Evolutionary conservation across 2,888 invertebrate genomes (phyloP).

Genomic region (Barypeithes pellucidus): DNA sequence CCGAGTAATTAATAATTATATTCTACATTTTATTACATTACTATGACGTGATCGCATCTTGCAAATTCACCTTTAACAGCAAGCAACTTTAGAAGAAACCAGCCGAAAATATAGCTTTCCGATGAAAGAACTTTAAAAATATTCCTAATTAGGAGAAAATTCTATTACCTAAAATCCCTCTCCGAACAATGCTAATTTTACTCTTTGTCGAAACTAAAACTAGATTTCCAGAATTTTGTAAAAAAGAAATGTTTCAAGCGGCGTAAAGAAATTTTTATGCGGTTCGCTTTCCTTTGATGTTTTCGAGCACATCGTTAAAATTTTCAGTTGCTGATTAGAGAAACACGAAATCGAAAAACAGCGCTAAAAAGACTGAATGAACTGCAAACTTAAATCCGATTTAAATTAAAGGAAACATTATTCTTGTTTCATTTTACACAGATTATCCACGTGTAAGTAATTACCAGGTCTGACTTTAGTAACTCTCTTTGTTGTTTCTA

Average conservation of each 20-base stretch:
- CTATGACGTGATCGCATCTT: too few species aligned
- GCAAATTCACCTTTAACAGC: too few species aligned
- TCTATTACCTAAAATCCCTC: too few species aligned
- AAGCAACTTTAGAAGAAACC: too few species aligned
- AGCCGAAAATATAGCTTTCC: too few species aligned
- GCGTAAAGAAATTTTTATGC: constrained; percentile 39
- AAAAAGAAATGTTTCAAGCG: background rate
- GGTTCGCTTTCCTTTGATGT: constrained; percentile 47
- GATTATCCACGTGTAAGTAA: constrained; percentile 6
- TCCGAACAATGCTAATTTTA: background rate
- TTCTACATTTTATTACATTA: too few species aligned
- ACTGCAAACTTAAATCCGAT: background rate
- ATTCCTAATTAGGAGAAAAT: too few species aligned
- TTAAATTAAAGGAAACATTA: constrained; percentile 14
- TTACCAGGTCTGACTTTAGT: background rate
- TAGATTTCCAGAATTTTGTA: background rate
- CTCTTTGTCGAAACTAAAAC: background rate
- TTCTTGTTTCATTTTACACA: constrained; percentile 1
- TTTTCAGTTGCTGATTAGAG: constrained; percentile 49
- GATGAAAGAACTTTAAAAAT: too few species aligned
- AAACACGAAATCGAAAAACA: constrained; percentile 29
- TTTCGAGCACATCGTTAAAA: constrained; percentile 49
- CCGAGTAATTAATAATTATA: too few species aligned
- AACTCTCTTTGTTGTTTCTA: background rate
- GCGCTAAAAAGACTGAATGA: constrained; percentile 6